phyloP scores from a whole-genome alignment of 2,797 vertebrate species.

The Thalassophryne amazonica region DNA sequence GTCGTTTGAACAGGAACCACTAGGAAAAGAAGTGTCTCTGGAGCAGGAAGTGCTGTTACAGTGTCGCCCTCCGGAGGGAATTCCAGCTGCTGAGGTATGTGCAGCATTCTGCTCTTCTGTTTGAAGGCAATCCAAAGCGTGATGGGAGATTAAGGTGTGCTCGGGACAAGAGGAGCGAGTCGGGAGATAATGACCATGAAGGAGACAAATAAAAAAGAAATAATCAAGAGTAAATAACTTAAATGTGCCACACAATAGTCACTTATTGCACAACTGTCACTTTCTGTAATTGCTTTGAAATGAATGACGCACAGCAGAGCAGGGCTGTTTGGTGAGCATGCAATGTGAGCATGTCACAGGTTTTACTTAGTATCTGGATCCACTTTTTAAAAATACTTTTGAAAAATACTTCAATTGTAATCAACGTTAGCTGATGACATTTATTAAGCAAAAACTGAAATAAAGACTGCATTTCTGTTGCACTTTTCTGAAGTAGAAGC shows the following conservation, averaged over 20 bases:
- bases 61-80: conserved; percentile 94
- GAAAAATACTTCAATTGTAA: too few relatives aligned
- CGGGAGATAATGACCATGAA: conserved; percentile 1
- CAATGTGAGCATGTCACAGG: background rate
- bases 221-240: conserved; percentile 24
- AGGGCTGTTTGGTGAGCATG: conserved; percentile 5
- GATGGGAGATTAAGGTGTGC: background rate
- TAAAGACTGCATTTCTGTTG: too few relatives aligned
- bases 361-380: too few relatives aligned
- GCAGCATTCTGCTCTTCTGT: conserved; percentile 2
- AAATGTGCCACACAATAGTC: conserved; percentile 12
- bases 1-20: conserved; percentile 93
- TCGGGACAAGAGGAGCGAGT: background rate
- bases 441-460: too few relatives aligned
- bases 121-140: conserved; percentile 11
- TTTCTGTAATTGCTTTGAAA: conserved; percentile 20
- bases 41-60: conserved; percentile 95
- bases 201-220: conserved; percentile 10
- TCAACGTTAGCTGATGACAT: too few relatives aligned
- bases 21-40: conserved; percentile 94
- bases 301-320: conserved; percentile 36
- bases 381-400: too few relatives aligned
- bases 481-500: too few relatives aligned
- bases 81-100: conserved; percentile 90
- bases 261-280: conserved; percentile 21